A percentile compares a stretch with the other conserved stretches of the same genome.
These are phyloP conservation scores for Danaus plexippus DNA, from an alignment of 1,140 invertebrate genomes.

Conservation along the genomic window DNA sequence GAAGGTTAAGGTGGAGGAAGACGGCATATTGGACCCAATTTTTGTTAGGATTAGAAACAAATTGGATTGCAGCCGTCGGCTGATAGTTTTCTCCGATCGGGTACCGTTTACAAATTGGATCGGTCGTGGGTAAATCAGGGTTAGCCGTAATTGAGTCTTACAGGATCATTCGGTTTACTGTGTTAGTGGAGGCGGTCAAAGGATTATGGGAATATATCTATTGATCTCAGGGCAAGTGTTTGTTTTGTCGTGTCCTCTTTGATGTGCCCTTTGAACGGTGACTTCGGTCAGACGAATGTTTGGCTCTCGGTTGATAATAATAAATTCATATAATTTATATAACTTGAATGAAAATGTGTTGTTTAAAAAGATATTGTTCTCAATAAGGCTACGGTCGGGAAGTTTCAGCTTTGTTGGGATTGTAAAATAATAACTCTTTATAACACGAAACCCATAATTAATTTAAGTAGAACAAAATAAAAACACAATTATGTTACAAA, in stretches of 20 bases:
- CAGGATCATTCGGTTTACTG: conserved; percentile 61
- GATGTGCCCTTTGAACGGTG: conserved; percentile 2
- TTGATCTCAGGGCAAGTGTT: conserved; percentile 50
- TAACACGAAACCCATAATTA: too few species aligned
- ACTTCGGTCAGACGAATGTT: too few species aligned
- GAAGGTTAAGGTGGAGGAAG: conserved; percentile 34
- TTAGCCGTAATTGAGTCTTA: conserved; percentile 68
- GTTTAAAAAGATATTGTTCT: too few species aligned
- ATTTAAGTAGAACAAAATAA: too few species aligned
- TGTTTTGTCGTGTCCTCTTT: conserved; percentile 25
- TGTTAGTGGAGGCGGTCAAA: conserved; percentile 49
- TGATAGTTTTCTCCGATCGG: conserved; percentile 61
- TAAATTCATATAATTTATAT: not conserved
- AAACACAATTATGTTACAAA: conserved; percentile 8
- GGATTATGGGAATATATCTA: conserved; percentile 61
- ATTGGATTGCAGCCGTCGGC: conserved; percentile 13
- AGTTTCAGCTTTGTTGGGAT: too few species aligned
- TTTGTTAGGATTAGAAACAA: conserved; percentile 16
- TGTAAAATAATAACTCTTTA: too few species aligned
- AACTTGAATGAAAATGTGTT: too few species aligned
- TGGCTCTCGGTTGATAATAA: conserved; percentile 7
- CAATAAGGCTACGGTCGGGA: too few species aligned
- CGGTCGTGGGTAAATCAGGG: conserved; percentile 64
- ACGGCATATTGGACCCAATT: conserved; percentile 17
- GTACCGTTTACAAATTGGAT: conserved; percentile 65